Percentiles rank a stretch among this genome's conserved stretches.
Conservation (phyloP, 2,113 vertebrate species). For the Callaeas wilsoni region DNA sequence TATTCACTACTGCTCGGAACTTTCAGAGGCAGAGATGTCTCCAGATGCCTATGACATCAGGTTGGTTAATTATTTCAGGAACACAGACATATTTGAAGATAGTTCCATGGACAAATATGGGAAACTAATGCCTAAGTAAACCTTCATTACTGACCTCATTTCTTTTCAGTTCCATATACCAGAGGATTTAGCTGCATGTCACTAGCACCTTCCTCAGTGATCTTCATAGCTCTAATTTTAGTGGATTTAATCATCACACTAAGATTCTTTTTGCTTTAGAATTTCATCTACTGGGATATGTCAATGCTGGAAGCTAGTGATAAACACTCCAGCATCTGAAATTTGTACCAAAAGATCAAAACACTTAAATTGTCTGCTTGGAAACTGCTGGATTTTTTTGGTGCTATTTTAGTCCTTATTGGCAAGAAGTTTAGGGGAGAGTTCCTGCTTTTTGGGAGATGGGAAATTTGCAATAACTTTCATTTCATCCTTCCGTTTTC, state of each 20-base stretch:
- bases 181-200: neutral
- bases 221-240: neutral
- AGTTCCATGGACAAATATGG: neutral
- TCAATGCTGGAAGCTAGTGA: neutral
- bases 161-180: neutral
- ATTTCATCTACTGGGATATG: neutral
- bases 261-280: neutral
- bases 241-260: neutral
- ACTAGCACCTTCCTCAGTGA: neutral
- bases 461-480: neutral
- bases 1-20: neutral
- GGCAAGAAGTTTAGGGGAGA: neutral
- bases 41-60: neutral
- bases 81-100: neutral
- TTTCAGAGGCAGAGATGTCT: neutral
- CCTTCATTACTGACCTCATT: neutral
- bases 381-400: neutral
- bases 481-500: neutral
- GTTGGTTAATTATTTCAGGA: neutral
- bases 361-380: neutral
- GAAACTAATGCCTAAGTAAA: neutral
- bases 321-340: neutral
- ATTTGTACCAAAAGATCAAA: neutral
- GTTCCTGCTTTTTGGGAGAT: neutral
- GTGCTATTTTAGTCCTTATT: neutral